Base-by-base conservation (phyloP, 2,113 vertebrate genomes). In the Caranx ignobilis region DNA sequence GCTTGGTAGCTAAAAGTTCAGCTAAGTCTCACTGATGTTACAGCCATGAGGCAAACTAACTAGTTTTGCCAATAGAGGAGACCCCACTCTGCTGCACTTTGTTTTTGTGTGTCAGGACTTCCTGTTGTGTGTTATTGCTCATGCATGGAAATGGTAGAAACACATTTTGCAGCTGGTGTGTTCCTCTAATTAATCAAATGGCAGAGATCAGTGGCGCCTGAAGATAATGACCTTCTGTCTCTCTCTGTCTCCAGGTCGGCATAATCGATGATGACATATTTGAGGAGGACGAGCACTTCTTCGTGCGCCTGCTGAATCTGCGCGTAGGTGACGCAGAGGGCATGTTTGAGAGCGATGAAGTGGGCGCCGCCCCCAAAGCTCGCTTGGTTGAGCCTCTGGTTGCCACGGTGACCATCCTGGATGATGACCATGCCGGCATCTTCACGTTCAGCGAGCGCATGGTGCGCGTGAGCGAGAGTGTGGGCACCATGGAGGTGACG, bases 261-360 rank as follows among this genome's bases (percentile, higher is more conserved):
- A 99, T 99, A 78, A 98, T 99, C 26, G 97, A 99, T 15, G 98
- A 99, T 0, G 98, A 99, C 90, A 98, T 99, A 85, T 99, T 99
- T 0, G 98, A 99, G 83, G 97, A 99, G 87, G 98, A 99, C 1
- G 98, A 99, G 82, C 98, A 99, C 83, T 99, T 99, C 96, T 99
- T 98, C 3, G 97, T 99, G 71, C 96, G 97, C 0, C 95, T 99
- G 70, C 94, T 98, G 71, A 99, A 99, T 90, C 92, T 99, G 63
- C 96, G 97, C 0, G 94, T 98, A 1, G 98, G 97, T 0, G 97
- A 98, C 9, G 96, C 97, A 0, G 96, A 98, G 75, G 97, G 97
- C 5, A 98, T 98, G 97, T 98, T 98, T 31, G 97, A 99, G 84
- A 94, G 96, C 0, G 98, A 98, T 0, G 94, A 94, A 0, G 94